These are phyloP conservation scores for Enteromius fasciolatus DNA, from an alignment of 2,797 vertebrate genomes.

Conservation along the genomic window DNA sequence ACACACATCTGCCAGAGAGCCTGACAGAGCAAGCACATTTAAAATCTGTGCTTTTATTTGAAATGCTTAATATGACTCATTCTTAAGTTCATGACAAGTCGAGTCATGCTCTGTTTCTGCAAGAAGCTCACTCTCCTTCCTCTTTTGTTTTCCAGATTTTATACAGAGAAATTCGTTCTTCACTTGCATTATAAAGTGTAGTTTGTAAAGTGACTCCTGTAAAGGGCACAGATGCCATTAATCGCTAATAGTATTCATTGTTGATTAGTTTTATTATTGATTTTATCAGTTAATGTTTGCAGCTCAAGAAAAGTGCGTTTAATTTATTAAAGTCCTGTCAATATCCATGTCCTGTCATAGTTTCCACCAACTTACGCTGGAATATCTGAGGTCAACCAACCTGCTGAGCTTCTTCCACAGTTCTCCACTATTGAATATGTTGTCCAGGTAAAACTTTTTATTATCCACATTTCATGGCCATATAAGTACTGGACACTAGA, in stretches of 20 bases:
- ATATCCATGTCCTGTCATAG: conserved; percentile 67
- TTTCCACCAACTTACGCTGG: conserved; percentile 96
- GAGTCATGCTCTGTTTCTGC: neutral
- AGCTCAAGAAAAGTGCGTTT: neutral
- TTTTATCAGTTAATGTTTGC: neutral
- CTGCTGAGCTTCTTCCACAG: conserved; percentile 93
- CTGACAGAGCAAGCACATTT: neutral
- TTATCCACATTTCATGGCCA: neutral
- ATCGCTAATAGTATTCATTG: neutral
- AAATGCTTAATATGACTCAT: neutral
- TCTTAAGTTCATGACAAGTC: neutral
- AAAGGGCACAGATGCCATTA: neutral
- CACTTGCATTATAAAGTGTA: neutral
- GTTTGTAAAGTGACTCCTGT: neutral
- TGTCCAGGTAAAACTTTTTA: conserved; percentile 84
- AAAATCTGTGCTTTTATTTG: neutral
- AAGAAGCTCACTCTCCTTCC: neutral
- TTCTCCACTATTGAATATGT: conserved; percentile 99
- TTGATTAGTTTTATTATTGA: neutral
- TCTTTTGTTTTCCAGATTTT: neutral
- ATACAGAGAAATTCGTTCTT: neutral
- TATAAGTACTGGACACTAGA: neutral
- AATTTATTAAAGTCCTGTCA: neutral
- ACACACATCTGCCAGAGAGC: neutral
- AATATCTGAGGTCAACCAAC: conserved; percentile 96